These are phyloP conservation scores for Ochotona princeps DNA, from an alignment of 2,113 vertebrate species.

Conservation along the genomic window DNA sequence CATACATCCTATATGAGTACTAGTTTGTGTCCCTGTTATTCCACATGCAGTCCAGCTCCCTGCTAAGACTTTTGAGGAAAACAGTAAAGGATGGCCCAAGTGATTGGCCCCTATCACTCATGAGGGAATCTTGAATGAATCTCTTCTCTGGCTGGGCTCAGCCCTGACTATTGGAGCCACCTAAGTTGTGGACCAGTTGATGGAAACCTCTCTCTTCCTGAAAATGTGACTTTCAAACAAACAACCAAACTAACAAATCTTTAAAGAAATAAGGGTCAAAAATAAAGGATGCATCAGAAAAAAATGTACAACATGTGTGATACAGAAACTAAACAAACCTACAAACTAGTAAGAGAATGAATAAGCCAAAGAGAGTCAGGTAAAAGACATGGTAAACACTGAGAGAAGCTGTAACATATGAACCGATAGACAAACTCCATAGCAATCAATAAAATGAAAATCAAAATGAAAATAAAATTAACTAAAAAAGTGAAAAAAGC, in stretches of 20 bases:
- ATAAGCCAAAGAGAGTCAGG: not conserved
- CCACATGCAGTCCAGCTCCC: too few species aligned
- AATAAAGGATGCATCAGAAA: not conserved
- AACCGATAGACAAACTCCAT: not conserved
- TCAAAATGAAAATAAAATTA: not conserved
- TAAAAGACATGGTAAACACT: not conserved
- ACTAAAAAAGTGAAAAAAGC: not conserved
- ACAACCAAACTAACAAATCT: too few species aligned
- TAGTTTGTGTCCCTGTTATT: too few species aligned
- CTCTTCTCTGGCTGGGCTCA: too few species aligned
- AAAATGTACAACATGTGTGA: not conserved
- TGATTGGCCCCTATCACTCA: too few species aligned
- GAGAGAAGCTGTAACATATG: not conserved
- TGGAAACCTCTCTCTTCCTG: too few species aligned
- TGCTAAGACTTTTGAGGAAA: too few species aligned
- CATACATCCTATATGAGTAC: not conserved
- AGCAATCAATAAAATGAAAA: conserved; percentile 20
- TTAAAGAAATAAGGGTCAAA: not conserved
- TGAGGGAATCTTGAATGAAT: too few species aligned
- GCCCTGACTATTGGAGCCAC: too few species aligned
- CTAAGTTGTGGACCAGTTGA: too few species aligned
- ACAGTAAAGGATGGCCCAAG: too few species aligned
- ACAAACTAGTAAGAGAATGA: not conserved
- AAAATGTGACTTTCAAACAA: too few species aligned
- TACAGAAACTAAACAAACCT: not conserved